Base-by-base conservation (phyloP, 64 coral and sea anemone genomes). In the Actinia tenebrosa region DNA sequence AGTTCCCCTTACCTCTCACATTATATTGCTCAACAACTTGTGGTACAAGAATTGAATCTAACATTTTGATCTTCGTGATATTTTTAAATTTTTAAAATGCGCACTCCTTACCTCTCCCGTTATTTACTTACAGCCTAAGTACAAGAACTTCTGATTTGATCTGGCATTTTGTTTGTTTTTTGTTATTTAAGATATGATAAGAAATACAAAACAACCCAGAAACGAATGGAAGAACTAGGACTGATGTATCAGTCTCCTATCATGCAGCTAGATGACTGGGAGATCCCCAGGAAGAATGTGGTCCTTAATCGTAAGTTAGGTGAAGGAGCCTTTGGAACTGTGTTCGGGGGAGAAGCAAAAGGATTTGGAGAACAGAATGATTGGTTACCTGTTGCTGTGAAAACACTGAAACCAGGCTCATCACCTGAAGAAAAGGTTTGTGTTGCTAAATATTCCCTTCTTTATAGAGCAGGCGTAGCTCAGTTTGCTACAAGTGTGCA, bases 241-340 rank as follows among this genome's bases (percentile, higher is more conserved):
- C 64, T 96, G 87, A 96, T 96, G 94, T 84, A 96, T n/a, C 84
- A 92, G 42, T 90, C 94, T 0, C 80, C 94, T 22, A 79, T 96
- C n/a, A 58, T 96, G 50, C 91, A 92, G 80, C 60, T 96, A 18
- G 91, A 96, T 44, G 90, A 89, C 75, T 96, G 94, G 94, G 94
- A 96, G 63, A 89, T 96, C 82, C 91, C 80, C 1, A 88, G 94
- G 20, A 88, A 93, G 44, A 86, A 56, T 60, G 88, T 96, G 30
- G 85, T 96, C 19, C 85, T 96, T 16, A 96, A 96, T 82, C 88
- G 94, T 30, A 96, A 96, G 80, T 90, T 96, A 77, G 94, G 94
- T 10, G 91, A 96, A 87, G 91, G 94, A 13, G 94, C 94, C 16
- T 96, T 96, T 93, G 94, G 94, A 11, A 92, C 94, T 17, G 94